phyloP scores from a whole-genome alignment of 2,797 vertebrate genomes.

The Pampus argenteus region DNA sequence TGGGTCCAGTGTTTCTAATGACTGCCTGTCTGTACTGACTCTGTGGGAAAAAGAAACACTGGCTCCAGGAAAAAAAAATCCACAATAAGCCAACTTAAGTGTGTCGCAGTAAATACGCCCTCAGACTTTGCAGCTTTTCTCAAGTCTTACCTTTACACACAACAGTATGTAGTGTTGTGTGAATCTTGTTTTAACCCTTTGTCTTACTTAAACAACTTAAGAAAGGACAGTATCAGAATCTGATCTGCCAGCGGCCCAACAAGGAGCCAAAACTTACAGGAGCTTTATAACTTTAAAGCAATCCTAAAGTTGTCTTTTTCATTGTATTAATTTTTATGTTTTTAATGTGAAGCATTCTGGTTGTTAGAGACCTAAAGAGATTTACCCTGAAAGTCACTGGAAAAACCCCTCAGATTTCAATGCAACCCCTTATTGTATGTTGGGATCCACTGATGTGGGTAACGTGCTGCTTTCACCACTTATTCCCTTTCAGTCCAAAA shows the following conservation, averaged over 20 bases:
- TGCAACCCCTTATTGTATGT: background rate
- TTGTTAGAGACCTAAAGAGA: background rate
- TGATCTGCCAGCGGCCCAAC: conserved; percentile 31
- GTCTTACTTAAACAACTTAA: conserved; percentile 8
- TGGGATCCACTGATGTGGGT: background rate
- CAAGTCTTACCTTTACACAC: conserved; percentile 22
- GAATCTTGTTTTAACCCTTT: conserved; percentile 21
- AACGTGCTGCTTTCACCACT: background rate
- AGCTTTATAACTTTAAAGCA: background rate
- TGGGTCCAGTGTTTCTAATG: conserved; percentile 28
- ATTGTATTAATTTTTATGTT: too few species aligned
- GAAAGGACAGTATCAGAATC: conserved; percentile 1
- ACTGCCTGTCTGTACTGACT: conserved; percentile 12
- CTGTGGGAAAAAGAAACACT: conserved; percentile 60
- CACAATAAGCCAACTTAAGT: conserved; percentile 64
- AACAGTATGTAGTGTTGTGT: background rate
- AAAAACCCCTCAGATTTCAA: background rate
- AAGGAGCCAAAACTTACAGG: background rate
- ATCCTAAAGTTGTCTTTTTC: too few species aligned
- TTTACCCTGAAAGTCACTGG: background rate
- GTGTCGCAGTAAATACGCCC: conserved; percentile 53
- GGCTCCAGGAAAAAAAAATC: conserved; percentile 37
- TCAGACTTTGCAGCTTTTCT: conserved; percentile 36
- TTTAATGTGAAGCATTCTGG: too few species aligned
- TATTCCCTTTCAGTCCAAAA: background rate